Conservation (phyloP, 92 coral and sea anemone species). For the Epizoanthus rinbou region DNA sequence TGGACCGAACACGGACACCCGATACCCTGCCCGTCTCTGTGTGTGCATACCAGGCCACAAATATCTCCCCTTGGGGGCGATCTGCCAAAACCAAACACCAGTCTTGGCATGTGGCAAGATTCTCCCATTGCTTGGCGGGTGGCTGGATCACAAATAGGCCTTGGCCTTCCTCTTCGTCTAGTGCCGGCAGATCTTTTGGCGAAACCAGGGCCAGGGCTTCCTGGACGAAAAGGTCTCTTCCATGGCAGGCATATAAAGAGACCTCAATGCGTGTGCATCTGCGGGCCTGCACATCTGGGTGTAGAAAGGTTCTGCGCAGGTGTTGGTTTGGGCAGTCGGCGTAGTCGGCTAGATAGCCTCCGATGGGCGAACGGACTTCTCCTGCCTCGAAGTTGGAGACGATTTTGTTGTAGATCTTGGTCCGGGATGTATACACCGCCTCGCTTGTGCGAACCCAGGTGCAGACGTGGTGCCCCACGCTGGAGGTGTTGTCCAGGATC, state of each 20-base stretch:
- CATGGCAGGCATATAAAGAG: conserved; percentile 39
- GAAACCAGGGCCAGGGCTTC: conserved; percentile 20
- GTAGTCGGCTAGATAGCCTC: conserved; percentile 45
- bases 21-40: conserved; percentile 33
- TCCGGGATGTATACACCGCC: conserved; percentile 10
- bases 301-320: conserved; percentile 37
- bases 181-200: conserved; percentile 4
- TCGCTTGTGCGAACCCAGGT: conserved; percentile 29
- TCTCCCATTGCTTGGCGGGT: conserved; percentile 6
- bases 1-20: conserved; percentile 29
- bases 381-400: conserved; percentile 55
- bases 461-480: conserved; percentile 51
- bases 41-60: conserved; percentile 43
- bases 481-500: conserved; percentile 25
- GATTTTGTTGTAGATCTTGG: conserved; percentile 47
- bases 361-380: conserved; percentile 29
- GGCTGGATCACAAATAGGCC: not conserved
- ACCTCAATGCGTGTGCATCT: conserved; percentile 45
- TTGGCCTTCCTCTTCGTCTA: conserved; percentile 13
- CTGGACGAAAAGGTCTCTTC: conserved; percentile 9
- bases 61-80: not conserved
- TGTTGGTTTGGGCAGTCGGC: conserved; percentile 45
- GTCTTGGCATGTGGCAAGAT: conserved; percentile 9
- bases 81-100: conserved; percentile 39
- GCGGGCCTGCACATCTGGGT: conserved; percentile 48